Evolutionary conservation across 2,888 invertebrate genomes (phyloP), one percentile per base, ranked within the genome.

Genomic region (Tenthredo amoena): DNA sequence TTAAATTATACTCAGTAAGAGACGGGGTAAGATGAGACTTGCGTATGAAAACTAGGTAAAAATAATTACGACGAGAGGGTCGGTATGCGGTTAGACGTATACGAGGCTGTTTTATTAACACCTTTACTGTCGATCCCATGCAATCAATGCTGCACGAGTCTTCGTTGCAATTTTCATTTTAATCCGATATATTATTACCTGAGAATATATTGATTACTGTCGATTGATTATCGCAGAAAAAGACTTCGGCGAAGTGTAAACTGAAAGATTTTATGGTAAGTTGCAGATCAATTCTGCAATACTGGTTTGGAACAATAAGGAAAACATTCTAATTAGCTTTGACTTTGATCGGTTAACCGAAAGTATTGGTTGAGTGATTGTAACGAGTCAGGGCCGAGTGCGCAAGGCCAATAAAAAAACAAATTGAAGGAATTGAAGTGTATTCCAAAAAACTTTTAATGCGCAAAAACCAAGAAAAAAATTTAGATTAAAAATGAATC

Each of bases 341-440:
- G 81, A 62, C 18, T 62, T 81, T 62, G 58, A 62, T 81, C 34
- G n/a, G 62, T 10, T 62, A 81, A 62, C 58, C 81, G 77, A 31
- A 81, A 81, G 62, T 81, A 37, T 81, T 50, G 58, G 81, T 81
- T 21, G 62, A 81, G 37, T 62, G 81, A 62, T 21, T 26, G 37
- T 62, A 37, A 26, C 81, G 26, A 81, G 81, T 62, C 81, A 81
- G 81, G 81, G 81, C 40, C 81, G 81, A 81, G 81, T 40, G 58
- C 18, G 31, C 26, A 81, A 81, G 81, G 81, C 62, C 21, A 10
- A 21, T n/a, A 58, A 37, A 26, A 50, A 40, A 40, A 18, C 37
- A 40, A 81, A 81, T 21, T 9, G 31, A 81, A 62, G 37, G 34
- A 81, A 58, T 62, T 26, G 37, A 79, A 10, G 81, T 62, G 12